Base-by-base conservation (phyloP, 2,797 vertebrate genomes). In the Thaleichthys pacificus region DNA sequence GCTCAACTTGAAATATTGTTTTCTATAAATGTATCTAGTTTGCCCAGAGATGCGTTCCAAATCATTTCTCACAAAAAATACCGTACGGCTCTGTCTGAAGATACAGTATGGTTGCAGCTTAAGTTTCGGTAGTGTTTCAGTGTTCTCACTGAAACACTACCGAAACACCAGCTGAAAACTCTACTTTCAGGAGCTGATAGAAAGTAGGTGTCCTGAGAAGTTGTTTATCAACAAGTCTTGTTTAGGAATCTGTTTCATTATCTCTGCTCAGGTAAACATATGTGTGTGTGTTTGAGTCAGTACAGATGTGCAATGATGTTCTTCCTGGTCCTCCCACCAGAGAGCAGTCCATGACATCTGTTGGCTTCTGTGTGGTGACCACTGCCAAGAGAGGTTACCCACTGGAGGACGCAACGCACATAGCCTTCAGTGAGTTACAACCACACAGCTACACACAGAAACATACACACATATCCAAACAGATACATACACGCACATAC, bases 361-460 rank as follows among this genome's bases (percentile, higher is more conserved):
- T 99, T 17, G 97, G 95, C 54, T 87, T 98, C 77, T 97, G 96
- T 87, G 95, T 97, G 76, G 91, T 99, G 85, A 97, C 87, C 84
- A 97, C 96, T 4, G 84, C 91, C 77, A 99, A 97, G 87, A 93
- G 98, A 89, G 95, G 95, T 38, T 99, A 99, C 87, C 97, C 98
- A 1, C 89, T 96, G 83, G 95, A 96, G 77, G 98, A 99, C 17
- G 96, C 97, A 4, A 95, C 97, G n/a, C 97, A 99, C 91, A 99
- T 99, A 66, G 95, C 97, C 6, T 92, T 99, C 79, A 95, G 98
- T 99, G 92, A 95, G 95, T 92, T 58, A 1, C 56, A 63, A 67
- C 51, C 61, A 64, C 49, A 4, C 28, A 30, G 28, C 28, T 8
- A 32, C 30, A 51, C 30, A 38, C 21, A 32, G 67, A 70, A 62